Evolutionary conservation across 2,113 vertebrate species (phyloP).

Genomic region (Arizona elegans): DNA sequence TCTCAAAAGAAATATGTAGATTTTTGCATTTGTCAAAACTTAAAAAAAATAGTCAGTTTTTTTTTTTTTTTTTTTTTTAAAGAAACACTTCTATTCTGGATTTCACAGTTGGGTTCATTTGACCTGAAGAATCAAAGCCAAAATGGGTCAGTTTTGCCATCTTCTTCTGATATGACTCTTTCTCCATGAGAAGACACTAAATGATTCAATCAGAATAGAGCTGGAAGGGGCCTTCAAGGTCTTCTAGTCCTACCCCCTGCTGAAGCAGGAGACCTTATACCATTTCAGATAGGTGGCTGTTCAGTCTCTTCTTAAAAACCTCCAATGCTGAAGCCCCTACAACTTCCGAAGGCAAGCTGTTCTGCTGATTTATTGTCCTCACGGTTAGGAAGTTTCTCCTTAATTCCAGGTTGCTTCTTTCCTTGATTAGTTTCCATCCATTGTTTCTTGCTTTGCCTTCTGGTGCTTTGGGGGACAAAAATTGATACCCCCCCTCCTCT

Average conservation of each 20-base stretch:
- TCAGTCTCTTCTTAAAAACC: too few relatives aligned
- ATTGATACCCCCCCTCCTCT: background rate
- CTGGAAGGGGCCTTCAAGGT: too few relatives aligned
- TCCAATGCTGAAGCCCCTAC: background rate
- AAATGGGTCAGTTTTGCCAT: background rate
- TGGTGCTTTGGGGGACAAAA: background rate
- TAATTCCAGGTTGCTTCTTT: background rate
- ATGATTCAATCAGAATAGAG: too few relatives aligned
- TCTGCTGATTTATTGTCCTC: background rate
- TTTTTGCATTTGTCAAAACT: background rate
- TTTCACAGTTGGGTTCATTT: background rate
- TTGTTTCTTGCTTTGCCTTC: background rate
- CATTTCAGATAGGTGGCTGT: too few relatives aligned
- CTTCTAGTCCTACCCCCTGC: too few relatives aligned
- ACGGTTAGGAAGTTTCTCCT: background rate
- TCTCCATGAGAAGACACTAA: too few relatives aligned
- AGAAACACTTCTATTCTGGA: background rate
- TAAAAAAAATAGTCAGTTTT: background rate
- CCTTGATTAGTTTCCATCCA: background rate
- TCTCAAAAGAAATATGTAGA: background rate
- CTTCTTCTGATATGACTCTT: too few relatives aligned
- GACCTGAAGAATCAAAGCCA: background rate
- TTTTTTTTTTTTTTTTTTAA: background rate
- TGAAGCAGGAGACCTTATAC: too few relatives aligned
- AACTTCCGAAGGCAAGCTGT: background rate